Evolutionary conservation across 2,797 vertebrate species (phyloP).

Genomic region (Neostethus bicornis): DNA sequence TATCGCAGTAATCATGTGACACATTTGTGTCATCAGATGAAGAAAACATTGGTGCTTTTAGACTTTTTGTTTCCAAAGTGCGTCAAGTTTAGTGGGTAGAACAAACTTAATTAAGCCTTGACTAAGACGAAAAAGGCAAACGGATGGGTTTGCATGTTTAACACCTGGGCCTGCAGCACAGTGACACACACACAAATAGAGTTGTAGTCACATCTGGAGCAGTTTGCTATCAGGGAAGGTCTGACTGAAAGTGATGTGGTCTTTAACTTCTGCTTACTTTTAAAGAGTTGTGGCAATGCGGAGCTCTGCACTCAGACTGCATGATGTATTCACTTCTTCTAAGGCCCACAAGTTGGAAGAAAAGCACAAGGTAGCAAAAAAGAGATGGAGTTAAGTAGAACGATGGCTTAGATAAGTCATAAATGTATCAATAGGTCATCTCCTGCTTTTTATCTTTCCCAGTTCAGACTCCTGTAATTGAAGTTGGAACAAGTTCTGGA

Average conservation of each 20-base stretch:
- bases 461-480: conserved; percentile 52
- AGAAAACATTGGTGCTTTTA: background rate
- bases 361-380: background rate
- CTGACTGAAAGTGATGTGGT: conserved; percentile 15
- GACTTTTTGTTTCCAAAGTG: background rate
- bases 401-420: conserved; percentile 33
- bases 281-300: conserved; percentile 1
- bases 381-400: conserved; percentile 11
- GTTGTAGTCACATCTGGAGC: conserved; percentile 69
- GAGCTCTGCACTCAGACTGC: background rate
- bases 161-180: conserved; percentile 80
- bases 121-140: background rate
- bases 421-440: conserved; percentile 56
- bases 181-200: conserved; percentile 69
- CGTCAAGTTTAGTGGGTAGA: conserved; percentile 13
- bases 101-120: too few relatives aligned
- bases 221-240: conserved; percentile 24
- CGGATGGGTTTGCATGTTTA: conserved; percentile 55
- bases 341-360: conserved; percentile 8
- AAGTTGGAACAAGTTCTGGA: conserved; percentile 65
- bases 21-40: background rate
- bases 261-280: conserved; percentile 9
- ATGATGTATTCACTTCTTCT: conserved; percentile 13
- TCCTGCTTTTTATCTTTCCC: conserved; percentile 18
- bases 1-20: background rate